Evolutionary conservation across 2,888 invertebrate genomes (phyloP).

Genomic region (Drosophila antonietae): DNA sequence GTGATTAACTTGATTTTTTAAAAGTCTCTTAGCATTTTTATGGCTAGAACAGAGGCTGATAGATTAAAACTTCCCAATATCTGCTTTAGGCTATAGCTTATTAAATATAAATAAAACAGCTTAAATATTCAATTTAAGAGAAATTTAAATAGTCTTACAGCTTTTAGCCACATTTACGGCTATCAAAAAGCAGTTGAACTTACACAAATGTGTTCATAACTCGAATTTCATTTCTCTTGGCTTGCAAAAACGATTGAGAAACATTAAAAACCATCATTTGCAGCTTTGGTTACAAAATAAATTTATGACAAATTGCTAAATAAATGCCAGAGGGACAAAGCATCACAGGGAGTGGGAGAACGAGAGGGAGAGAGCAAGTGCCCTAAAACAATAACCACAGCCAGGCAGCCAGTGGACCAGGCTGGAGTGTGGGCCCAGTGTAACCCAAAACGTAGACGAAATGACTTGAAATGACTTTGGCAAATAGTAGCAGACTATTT

Average conservation of each 20-base stretch:
- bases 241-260: constrained; percentile 61
- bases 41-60: neutral
- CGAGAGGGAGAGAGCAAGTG: neutral
- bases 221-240: constrained; percentile 57
- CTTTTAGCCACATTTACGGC: constrained; percentile 16
- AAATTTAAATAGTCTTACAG: neutral
- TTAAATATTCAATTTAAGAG: neutral
- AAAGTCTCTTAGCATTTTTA: constrained; percentile 41
- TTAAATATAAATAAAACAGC: too few relatives aligned
- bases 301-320: constrained; percentile 79
- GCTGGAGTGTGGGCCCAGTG: constrained; percentile 42
- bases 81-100: neutral
- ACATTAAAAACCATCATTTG: constrained; percentile 76
- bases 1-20: constrained; percentile 41
- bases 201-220: constrained; percentile 38
- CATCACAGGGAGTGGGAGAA: neutral
- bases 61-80: neutral
- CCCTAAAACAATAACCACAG: constrained; percentile 63
- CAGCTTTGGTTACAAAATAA: constrained; percentile 78
- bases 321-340: constrained; percentile 54
- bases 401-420: constrained; percentile 10
- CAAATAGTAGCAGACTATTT: constrained; percentile 80
- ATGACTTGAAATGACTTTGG: constrained; percentile 68
- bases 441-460: constrained; percentile 68
- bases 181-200: constrained; percentile 61